Conservation (phyloP, 2,113 vertebrate species). For the Mionectes macconnelli region DNA sequence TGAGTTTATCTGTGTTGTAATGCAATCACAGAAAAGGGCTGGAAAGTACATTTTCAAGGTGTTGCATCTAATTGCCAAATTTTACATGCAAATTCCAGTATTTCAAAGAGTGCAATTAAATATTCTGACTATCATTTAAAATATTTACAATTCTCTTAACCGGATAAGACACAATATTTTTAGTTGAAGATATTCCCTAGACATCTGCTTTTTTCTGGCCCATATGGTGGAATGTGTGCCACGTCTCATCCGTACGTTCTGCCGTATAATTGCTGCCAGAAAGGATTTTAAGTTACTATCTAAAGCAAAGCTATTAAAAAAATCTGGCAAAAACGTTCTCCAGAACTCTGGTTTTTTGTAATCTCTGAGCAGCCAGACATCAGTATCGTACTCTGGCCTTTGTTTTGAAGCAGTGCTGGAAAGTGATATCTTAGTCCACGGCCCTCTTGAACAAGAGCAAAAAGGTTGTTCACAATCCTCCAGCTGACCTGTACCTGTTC, state of each 20-base stretch:
- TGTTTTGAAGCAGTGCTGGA: neutral
- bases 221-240: constrained; percentile 54
- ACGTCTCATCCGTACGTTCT: constrained; percentile 33
- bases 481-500: neutral
- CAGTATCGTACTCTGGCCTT: neutral
- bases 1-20: neutral
- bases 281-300: neutral
- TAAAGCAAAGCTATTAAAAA: neutral
- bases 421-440: neutral
- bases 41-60: neutral
- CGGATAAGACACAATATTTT: constrained; percentile 65
- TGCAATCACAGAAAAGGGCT: neutral
- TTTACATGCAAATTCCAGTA: constrained; percentile 14
- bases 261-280: neutral
- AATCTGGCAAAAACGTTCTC: neutral
- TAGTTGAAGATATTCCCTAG: constrained; percentile 50
- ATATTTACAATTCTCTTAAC: constrained; percentile 62
- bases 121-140: constrained; percentile 57
- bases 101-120: constrained; percentile 50
- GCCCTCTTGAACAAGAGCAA: neutral
- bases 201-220: constrained; percentile 56
- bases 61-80: neutral
- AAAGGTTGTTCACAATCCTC: neutral
- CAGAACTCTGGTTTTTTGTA: neutral
- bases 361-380: neutral